Conservation (phyloP, 2,113 vertebrate genomes). For the Bostrychus sinensis region DNA sequence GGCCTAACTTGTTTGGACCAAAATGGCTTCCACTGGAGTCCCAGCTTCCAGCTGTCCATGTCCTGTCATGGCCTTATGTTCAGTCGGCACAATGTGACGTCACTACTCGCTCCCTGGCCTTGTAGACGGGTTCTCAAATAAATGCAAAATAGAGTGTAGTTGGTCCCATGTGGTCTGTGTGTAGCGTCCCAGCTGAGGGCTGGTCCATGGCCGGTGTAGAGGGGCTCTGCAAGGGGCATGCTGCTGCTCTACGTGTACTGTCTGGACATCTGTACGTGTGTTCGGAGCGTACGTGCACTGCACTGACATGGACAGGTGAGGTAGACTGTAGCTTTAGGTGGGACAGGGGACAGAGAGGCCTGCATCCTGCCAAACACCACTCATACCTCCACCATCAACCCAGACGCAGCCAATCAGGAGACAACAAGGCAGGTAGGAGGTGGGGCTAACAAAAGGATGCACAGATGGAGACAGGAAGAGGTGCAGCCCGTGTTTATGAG, state of each 20-base stretch:
- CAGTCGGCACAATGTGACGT: conserved; percentile 13
- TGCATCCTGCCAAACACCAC: conserved; percentile 11
- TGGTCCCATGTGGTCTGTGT: conserved; percentile 43
- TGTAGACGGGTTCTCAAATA: conserved; percentile 13
- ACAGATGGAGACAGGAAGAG: conserved; percentile 16
- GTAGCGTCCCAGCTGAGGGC: conserved; percentile 13
- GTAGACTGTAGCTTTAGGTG: conserved; percentile 67
- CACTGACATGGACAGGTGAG: conserved; percentile 66
- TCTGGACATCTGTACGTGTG: neutral
- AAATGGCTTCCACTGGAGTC: conserved; percentile 48
- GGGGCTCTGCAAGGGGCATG: conserved; percentile 28
- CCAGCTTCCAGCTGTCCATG: conserved; percentile 25
- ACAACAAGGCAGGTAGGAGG: conserved; percentile 14
- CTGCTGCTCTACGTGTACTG: conserved; percentile 14
- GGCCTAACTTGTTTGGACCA: conserved; percentile 29
- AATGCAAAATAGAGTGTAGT: conserved; percentile 30
- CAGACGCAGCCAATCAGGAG: conserved; percentile 24
- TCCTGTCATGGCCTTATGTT: conserved; percentile 30
- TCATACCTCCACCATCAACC: conserved; percentile 9
- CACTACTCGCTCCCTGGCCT: conserved; percentile 3
- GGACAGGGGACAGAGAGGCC: conserved; percentile 9
- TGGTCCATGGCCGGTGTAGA: neutral
- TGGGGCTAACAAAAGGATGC: conserved; percentile 5
- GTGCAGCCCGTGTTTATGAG: conserved; percentile 13
- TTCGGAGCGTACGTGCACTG: conserved; percentile 28